phyloP scores from a whole-genome alignment of 1,140 invertebrate species.

The Colletes gigas region DNA sequence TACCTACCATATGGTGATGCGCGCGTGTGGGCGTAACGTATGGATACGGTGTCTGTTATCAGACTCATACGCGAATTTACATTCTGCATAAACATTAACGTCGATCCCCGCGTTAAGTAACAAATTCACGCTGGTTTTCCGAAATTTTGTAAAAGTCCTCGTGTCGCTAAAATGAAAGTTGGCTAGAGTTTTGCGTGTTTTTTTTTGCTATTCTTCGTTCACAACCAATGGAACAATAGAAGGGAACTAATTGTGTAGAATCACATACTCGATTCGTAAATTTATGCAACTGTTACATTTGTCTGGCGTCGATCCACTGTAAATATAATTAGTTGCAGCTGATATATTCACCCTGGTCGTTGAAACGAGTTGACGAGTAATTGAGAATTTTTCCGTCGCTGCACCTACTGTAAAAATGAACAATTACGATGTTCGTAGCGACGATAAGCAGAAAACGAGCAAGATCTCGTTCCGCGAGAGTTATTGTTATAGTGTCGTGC shows the following conservation, averaged over 20 bases:
- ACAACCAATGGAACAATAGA: no score
- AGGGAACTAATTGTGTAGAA: no score
- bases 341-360: background rate
- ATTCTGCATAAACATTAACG: constrained; percentile 38
- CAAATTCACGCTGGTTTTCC: constrained; percentile 24
- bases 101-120: constrained; percentile 29
- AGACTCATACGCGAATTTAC: constrained; percentile 41
- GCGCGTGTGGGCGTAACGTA: constrained; percentile 43
- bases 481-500: constrained; percentile 21
- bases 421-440: background rate
- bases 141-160: background rate
- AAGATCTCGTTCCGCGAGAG: background rate
- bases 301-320: no score
- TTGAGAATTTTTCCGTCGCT: background rate
- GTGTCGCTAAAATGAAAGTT: background rate
- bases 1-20: constrained; percentile 57
- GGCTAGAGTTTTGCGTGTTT: no score
- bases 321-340: background rate
- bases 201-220: no score
- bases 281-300: no score
- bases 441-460: background rate
- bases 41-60: constrained; percentile 58
- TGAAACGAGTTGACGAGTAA: background rate
- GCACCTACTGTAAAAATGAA: background rate
- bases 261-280: no score